Evolutionary conservation across 1,140 invertebrate genomes (phyloP), one percentile per base, ranked within the genome.

Genomic region (Trichogramma pretiosum): DNA sequence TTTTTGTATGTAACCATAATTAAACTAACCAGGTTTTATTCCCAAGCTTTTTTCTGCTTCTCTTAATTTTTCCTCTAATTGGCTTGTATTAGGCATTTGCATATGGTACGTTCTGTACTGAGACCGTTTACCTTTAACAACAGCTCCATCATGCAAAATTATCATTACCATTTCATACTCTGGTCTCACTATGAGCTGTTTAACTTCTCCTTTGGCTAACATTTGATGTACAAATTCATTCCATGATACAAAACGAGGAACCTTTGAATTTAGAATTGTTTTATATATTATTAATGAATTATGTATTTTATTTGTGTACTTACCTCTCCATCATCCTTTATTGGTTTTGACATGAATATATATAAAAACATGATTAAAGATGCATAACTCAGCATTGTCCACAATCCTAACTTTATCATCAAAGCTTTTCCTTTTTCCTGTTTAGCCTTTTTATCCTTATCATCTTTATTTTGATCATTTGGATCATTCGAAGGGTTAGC

Each of bases 211-310:
- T 70, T 90, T 91, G 1, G 84, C 80, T 34, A 96, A 66, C 87
- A 96, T 91, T 46, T 92, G 83, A 67, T 93, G 83, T 2, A 93
- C 77, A 75, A 96, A 95, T 74, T 96, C 92, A 74, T 93, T 90
- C 92, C 92, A 96, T 0, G 89, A 92, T 17, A 94, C 83, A 45
- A 53, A 57, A 18, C 36, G 48, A 11, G 56, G 50, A 11, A 28
- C 11, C 24, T 28, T 7, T 7, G n/a, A n/a, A n/a, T n/a, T n/a
- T n/a, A n/a, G n/a, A n/a, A n/a, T n/a, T n/a, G n/a, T n/a, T n/a
- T n/a, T n/a, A n/a, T n/a, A n/a, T n/a, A n/a, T n/a, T n/a, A 16
- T 21, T 46, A 30, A 32, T 30, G 16, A 28, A 5, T 21, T 38
- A 28, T 21, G 2, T 19, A 28, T 28, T 18, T 3, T 18, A 33